Evolutionary conservation across 2,888 invertebrate species (phyloP).

Genomic region (Mimachlamys varia): DNA sequence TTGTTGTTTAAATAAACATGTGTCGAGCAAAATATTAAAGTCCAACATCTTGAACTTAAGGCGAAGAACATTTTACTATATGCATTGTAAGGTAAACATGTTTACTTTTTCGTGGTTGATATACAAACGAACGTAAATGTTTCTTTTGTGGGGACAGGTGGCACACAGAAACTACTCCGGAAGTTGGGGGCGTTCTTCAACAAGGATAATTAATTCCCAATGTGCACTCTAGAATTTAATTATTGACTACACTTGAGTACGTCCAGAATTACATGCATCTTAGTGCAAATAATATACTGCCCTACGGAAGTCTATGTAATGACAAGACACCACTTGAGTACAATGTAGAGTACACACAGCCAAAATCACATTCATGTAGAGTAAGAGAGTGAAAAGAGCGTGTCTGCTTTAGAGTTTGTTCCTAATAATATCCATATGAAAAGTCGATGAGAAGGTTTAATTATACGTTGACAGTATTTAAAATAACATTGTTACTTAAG

Average conservation of each 20-base stretch:
- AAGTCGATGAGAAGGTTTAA: not conserved
- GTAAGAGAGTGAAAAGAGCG: not conserved
- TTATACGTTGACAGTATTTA: too few species aligned
- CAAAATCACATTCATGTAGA: not conserved
- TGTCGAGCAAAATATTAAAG: too few species aligned
- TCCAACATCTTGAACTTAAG: too few species aligned
- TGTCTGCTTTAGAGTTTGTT: not conserved
- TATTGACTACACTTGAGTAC: not conserved
- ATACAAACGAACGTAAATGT: too few species aligned
- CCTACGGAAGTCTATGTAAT: not conserved
- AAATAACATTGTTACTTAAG: too few species aligned
- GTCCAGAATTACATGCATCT: not conserved
- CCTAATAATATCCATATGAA: not conserved
- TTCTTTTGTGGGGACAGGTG: not conserved
- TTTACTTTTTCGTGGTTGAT: too few species aligned
- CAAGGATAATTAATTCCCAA: slow-evolving; percentile 19
- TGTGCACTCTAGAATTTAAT: not conserved
- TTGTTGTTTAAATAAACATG: too few species aligned
- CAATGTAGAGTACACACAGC: not conserved
- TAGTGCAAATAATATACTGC: not conserved
- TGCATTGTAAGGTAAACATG: too few species aligned
- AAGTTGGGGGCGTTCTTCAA: not conserved
- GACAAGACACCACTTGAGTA: not conserved
- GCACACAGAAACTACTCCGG: not conserved
- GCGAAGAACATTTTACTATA: too few species aligned